These are phyloP conservation scores for Asbolus verrucosus DNA, from an alignment of 1,140 invertebrate genomes.

Conservation along the genomic window DNA sequence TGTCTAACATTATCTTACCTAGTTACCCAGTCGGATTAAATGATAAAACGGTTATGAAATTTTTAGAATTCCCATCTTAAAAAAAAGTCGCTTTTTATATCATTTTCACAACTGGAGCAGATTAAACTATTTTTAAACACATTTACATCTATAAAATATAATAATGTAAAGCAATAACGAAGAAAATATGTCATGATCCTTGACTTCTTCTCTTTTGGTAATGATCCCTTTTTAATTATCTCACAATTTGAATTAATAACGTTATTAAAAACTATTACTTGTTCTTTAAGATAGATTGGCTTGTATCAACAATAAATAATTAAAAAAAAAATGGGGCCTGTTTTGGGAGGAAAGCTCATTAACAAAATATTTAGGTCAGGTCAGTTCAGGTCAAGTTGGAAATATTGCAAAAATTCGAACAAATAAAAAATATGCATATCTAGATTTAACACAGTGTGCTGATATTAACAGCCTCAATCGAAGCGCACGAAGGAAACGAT, in stretches of 20 bases:
- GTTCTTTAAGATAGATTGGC: not conserved
- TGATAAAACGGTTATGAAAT: not conserved
- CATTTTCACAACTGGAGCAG: too few relatives aligned
- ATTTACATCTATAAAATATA: too few relatives aligned
- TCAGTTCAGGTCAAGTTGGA: slow-evolving; percentile 22
- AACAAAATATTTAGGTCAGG: slow-evolving; percentile 39
- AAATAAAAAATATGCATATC: slow-evolving; percentile 9
- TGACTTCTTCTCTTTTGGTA: not conserved
- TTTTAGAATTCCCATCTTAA: slow-evolving; percentile 1
- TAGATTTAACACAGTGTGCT: not conserved
- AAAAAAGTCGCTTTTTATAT: too few relatives aligned
- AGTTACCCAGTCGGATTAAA: slow-evolving; percentile 10
- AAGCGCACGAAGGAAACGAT: not conserved
- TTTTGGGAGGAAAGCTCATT: slow-evolving; percentile 32
- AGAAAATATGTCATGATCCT: not conserved
- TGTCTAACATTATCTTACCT: slow-evolving; percentile 1
- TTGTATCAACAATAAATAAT: slow-evolving; percentile 7
- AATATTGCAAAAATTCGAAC: slow-evolving; percentile 30
- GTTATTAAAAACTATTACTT: too few relatives aligned
- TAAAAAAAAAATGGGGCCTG: slow-evolving; percentile 21
- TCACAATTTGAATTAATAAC: not conserved
- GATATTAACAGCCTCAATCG: not conserved
- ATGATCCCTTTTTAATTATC: too few relatives aligned
- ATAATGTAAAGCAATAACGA: too few relatives aligned
- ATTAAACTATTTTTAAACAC: too few relatives aligned